A percentile compares a stretch with the other conserved stretches of the same genome.
phyloP scores from a whole-genome alignment of 2,797 vertebrate genomes.

The Orientallactaga sibirica region DNA sequence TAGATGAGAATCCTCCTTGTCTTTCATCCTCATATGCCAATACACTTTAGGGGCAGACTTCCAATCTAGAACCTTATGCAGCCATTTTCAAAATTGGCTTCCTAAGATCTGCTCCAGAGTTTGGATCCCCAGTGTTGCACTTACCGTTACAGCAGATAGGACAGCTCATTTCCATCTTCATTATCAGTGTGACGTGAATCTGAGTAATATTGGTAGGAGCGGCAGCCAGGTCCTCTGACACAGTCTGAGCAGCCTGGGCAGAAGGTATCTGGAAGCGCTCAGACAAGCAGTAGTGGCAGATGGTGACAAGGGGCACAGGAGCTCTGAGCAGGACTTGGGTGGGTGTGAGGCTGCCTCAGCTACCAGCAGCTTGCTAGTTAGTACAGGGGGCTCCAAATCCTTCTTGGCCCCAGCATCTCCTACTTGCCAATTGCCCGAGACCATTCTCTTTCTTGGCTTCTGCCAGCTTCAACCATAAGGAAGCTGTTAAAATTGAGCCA shows the following conservation, averaged over 20 bases:
- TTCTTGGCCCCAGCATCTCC: not conserved
- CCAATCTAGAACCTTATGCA: not conserved
- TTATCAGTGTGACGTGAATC: not conserved
- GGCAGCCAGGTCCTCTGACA: not conserved
- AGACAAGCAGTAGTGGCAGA: not conserved
- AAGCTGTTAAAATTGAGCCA: conserved; percentile 13
- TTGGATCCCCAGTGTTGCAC: not conserved
- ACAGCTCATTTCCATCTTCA: not conserved
- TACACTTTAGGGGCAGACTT: not conserved
- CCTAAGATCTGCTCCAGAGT: too few relatives aligned
- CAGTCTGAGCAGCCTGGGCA: not conserved
- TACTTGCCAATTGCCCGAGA: not conserved
- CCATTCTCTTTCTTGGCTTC: conserved; percentile 10
- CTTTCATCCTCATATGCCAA: not conserved
- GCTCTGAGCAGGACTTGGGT: not conserved
- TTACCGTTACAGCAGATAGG: not conserved
- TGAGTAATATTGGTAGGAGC: not conserved
- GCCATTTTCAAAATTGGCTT: not conserved
- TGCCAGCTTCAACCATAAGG: conserved; percentile 38
- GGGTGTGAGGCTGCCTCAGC: not conserved
- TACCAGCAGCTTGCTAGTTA: fast-evolving
- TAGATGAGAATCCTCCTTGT: not conserved
- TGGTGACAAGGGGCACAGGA: not conserved
- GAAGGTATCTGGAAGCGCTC: conserved; percentile 26
- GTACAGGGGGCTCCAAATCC: not conserved